phyloP scores from a whole-genome alignment of 2,797 vertebrate genomes.

The Parauchenoglanis punctatus region DNA sequence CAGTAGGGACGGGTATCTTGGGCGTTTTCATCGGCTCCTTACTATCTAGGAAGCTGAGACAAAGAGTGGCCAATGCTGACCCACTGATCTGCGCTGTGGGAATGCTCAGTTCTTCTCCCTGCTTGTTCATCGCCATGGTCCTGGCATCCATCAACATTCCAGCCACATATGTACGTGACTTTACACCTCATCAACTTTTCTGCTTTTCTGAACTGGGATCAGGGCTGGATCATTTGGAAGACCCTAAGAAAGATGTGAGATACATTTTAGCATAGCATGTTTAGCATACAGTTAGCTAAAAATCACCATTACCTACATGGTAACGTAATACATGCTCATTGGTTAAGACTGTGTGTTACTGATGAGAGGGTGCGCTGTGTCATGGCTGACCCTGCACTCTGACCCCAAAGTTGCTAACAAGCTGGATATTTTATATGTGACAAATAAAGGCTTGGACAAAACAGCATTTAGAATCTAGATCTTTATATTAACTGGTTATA shows the following conservation, averaged over 20 bases:
- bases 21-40: constrained; percentile 81
- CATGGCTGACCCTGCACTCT: not conserved
- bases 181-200: not conserved
- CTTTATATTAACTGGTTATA: not conserved
- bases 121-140: constrained; percentile 80
- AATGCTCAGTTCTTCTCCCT: constrained; percentile 80
- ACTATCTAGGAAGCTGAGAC: constrained; percentile 75
- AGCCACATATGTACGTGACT: constrained; percentile 81
- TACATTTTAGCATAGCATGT: not conserved
- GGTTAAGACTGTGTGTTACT: no score
- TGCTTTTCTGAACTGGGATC: not conserved
- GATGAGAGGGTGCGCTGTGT: no score
- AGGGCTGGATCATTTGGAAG: not conserved
- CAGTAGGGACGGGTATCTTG: constrained; percentile 80
- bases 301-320: not conserved
- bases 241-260: not conserved
- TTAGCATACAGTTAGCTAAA: not conserved
- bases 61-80: constrained; percentile 77
- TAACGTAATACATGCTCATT: not conserved
- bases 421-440: not conserved
- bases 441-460: not conserved
- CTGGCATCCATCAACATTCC: constrained; percentile 77
- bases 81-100: constrained; percentile 87
- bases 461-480: not conserved
- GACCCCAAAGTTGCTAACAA: not conserved